These are phyloP conservation scores for Acanthacorydalis orientalis DNA, from an alignment of 2,888 invertebrate genomes.

Conservation along the genomic window DNA sequence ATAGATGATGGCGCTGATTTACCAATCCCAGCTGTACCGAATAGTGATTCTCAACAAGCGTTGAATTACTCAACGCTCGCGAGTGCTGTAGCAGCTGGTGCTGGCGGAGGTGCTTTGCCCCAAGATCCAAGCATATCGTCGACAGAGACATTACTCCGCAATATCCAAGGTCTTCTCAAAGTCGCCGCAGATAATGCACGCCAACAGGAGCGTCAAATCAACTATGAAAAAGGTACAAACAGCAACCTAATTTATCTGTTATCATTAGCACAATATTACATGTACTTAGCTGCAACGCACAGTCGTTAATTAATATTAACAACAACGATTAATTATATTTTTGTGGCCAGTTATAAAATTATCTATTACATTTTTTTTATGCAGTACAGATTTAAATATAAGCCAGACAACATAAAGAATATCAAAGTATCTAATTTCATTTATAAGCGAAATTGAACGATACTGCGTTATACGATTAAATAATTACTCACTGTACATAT, in stretches of 20 bases:
- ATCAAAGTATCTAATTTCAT: too few relatives aligned
- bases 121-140: constrained; percentile 55
- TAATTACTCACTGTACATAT: not conserved
- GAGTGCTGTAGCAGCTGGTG: constrained; percentile 37
- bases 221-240: constrained; percentile 85
- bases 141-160: constrained; percentile 83
- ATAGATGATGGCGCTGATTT: constrained; percentile 60
- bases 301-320: constrained; percentile 20
- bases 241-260: constrained; percentile 30
- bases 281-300: constrained; percentile 29
- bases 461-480: too few relatives aligned
- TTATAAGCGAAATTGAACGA: too few relatives aligned
- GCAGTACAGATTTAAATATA: not conserved
- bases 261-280: constrained; percentile 28
- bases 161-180: constrained; percentile 89
- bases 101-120: constrained; percentile 27
- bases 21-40: constrained; percentile 36
- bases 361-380: not conserved
- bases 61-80: constrained; percentile 68
- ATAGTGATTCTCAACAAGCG: constrained; percentile 42
- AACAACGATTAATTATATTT: not conserved
- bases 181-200: constrained; percentile 95
- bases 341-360: not conserved
- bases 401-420: not conserved
- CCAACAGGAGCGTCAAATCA: constrained; percentile 89